Evolutionary conservation across 2,888 invertebrate genomes (phyloP).

Genomic region (Acrobasis suavella): DNA sequence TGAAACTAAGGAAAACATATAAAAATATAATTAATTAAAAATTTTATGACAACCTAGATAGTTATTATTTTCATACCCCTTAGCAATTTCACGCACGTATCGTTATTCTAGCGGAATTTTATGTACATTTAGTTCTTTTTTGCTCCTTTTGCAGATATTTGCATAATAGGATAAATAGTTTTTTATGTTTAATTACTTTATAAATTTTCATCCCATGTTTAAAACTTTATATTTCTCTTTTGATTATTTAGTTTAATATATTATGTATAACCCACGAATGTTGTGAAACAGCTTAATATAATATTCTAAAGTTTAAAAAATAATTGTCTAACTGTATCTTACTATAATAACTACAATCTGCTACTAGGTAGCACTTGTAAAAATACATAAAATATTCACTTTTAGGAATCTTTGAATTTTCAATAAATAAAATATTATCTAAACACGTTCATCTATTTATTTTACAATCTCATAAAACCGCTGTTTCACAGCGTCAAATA

Average conservation of each 20-base stretch:
- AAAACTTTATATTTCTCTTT: neutral
- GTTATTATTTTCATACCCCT: too few species aligned
- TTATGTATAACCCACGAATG: neutral
- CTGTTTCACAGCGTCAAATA: conserved; percentile 54
- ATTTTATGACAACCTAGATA: too few species aligned
- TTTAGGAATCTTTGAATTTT: conserved; percentile 28
- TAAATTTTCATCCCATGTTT: neutral
- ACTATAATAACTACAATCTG: conserved; percentile 18
- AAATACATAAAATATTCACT: conserved; percentile 39
- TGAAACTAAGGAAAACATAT: too few species aligned
- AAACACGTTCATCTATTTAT: conserved; percentile 15
- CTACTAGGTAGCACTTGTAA: conserved; percentile 27
- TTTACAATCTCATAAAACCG: conserved; percentile 35
- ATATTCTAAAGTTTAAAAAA: conserved; percentile 4
- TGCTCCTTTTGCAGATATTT: too few species aligned
- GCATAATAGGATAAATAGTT: too few species aligned
- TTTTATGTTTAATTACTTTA: neutral
- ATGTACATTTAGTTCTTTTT: too few species aligned
- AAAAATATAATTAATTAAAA: too few species aligned
- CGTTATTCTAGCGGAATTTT: too few species aligned
- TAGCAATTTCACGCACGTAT: too few species aligned
- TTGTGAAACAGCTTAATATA: neutral
- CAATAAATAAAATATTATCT: conserved; percentile 18
- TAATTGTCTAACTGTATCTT: conserved; percentile 12
- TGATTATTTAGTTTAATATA: neutral